Evolutionary conservation across 2,888 invertebrate genomes (phyloP).

Genomic region (Troides helena): DNA sequence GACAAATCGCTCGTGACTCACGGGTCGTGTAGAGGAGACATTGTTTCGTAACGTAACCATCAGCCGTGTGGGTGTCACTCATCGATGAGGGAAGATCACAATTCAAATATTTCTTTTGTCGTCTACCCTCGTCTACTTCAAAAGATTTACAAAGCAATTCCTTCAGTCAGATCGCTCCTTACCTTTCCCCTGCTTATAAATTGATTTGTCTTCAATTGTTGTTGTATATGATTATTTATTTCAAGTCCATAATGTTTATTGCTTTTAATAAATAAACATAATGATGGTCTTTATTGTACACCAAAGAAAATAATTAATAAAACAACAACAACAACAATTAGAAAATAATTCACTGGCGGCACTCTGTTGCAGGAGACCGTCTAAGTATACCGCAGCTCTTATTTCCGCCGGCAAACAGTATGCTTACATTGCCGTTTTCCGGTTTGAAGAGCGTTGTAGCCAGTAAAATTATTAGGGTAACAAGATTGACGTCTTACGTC

Average conservation of each 20-base stretch:
- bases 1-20: slow-evolving; percentile 39
- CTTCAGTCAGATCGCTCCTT: background rate
- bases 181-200: slow-evolving; percentile 48
- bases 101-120: background rate
- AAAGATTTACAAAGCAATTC: background rate
- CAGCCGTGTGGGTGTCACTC: slow-evolving; percentile 53
- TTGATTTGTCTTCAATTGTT: slow-evolving; percentile 53
- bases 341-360: too few relatives aligned
- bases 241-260: background rate
- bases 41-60: slow-evolving; percentile 48
- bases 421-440: too few relatives aligned
- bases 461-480: too few relatives aligned
- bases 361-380: too few relatives aligned
- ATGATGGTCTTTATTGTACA: too few relatives aligned
- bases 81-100: slow-evolving; percentile 29
- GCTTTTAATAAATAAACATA: too few relatives aligned
- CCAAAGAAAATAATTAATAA: too few relatives aligned
- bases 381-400: too few relatives aligned
- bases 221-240: background rate
- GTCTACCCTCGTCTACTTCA: background rate
- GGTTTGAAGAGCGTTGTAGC: too few relatives aligned
- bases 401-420: too few relatives aligned
- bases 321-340: too few relatives aligned
- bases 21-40: slow-evolving; percentile 39
- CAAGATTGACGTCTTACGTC: too few relatives aligned